Evolutionary conservation across 2,113 vertebrate genomes (phyloP), one percentile per base, ranked within the genome.

Genomic region (Trochalopteron elliotii): DNA sequence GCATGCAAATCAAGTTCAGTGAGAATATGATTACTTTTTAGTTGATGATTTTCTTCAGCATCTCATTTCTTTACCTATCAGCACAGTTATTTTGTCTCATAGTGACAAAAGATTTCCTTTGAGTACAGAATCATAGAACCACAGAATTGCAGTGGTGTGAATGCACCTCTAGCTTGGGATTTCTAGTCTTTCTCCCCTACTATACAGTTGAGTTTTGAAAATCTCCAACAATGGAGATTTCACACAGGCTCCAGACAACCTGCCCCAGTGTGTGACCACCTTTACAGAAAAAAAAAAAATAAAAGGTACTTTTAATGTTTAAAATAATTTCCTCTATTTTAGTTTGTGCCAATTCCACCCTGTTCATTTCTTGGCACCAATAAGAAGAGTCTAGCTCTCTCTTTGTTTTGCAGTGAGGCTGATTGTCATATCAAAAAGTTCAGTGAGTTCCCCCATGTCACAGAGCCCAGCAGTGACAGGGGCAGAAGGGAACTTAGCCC

Each of bases 211-310:
- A 23, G 5, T 68, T 91, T 72, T 65, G 27, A 87, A 83, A 56
- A 60, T 69, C 15, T 83, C 15, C 31, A 69, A 5, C 31, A 83
- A 16, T 6, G 45, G 35, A 72, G 53, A 77, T 5, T 65, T 84
- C 44, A 64, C 30, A 60, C 63, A 57, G 15, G 22, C 25, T 76
- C 14, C 11, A 9, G 19, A 35, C 12, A 45, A 56, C 22, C 15
- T 67, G 7, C 6, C 4, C 13, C 3, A 7, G 20, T 25, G 9
- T 59, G 49, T 5, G 0, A 76, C 11, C 8, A 55, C 2, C 2
- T 9, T 68, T 11, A 68, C 8, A 28, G 17, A 13, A 53, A 8
- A 20, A 27, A 7, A 57, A 10, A 20, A 5, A 4, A 39, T 9
- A 33, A 31, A 49, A 7, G 2, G 12, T 19, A 3, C 4, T 19